Conservation (phyloP, 2,113 vertebrate genomes). For the Meles meles region DNA sequence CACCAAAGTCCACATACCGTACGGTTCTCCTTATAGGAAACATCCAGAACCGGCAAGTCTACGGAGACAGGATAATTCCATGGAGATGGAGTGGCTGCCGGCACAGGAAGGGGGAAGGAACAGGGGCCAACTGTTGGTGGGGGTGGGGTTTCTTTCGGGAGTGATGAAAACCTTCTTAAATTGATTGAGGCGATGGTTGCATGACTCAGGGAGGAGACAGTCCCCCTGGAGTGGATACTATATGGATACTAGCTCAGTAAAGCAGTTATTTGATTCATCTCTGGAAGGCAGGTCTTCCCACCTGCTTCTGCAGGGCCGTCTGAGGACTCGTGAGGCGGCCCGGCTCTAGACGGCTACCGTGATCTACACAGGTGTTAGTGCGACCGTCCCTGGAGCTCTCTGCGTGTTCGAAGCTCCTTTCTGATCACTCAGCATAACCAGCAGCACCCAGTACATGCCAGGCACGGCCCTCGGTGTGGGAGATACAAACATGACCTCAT, state of each 20-base stretch:
- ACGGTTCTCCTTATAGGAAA: not conserved
- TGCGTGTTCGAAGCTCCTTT: not conserved
- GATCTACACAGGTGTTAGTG: rapidly evolving
- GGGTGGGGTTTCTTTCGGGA: not conserved
- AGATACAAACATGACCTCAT: not conserved
- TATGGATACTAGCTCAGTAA: not conserved
- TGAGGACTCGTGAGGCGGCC: not conserved
- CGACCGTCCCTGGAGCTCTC: not conserved
- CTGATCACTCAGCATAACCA: not conserved
- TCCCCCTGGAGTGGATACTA: no score
- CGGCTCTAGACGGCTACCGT: rapidly evolving
- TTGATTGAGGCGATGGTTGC: rapidly evolving
- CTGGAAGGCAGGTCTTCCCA: not conserved
- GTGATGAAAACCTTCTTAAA: not conserved
- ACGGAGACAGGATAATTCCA: not conserved
- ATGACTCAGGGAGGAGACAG: not conserved
- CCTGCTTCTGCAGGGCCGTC: not conserved
- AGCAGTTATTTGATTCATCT: not conserved
- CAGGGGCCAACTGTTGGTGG: not conserved
- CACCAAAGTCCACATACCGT: not conserved
- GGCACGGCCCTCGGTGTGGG: rapidly evolving
- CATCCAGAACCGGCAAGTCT: not conserved
- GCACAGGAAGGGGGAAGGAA: not conserved
- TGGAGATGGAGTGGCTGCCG: not conserved
- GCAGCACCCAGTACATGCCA: rapidly evolving